Evolutionary conservation across 2,113 vertebrate species (phyloP).

Genomic region (Phalacrocorax pelagicus): DNA sequence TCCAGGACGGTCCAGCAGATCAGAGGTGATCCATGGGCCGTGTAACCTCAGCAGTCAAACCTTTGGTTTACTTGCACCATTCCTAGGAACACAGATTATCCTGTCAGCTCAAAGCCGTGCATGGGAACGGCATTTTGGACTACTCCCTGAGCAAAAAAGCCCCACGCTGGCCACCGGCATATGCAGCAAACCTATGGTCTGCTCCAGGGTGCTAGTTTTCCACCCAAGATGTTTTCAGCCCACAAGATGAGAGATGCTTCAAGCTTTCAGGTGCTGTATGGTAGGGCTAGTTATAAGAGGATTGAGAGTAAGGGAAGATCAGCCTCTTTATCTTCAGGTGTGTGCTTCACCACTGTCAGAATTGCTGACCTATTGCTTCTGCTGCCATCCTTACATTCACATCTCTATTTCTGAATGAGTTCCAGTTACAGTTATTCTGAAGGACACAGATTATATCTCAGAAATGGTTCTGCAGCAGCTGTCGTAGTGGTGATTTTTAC

Average conservation of each 20-base stretch:
- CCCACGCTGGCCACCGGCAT: fast-evolving
- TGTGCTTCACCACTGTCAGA: neutral
- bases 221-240: neutral
- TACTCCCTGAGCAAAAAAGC: neutral
- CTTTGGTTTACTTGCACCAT: neutral
- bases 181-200: neutral
- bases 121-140: neutral
- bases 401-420: neutral
- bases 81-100: neutral
- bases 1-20: neutral
- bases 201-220: neutral
- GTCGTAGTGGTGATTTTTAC: neutral
- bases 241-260: neutral
- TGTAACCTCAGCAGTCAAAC: too few relatives aligned
- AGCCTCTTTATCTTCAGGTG: neutral
- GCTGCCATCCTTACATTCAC: neutral
- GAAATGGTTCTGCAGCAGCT: neutral
- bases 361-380: neutral
- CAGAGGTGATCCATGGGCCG: fast-evolving
- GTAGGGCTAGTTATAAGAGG: neutral
- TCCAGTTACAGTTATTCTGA: neutral
- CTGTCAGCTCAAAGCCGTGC: neutral
- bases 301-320: neutral
- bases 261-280: neutral
- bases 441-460: neutral